A percentile compares a stretch with the other conserved stretches of the same genome.
Conservation (phyloP, 2,113 vertebrate genomes). For the Amazona vittata region DNA sequence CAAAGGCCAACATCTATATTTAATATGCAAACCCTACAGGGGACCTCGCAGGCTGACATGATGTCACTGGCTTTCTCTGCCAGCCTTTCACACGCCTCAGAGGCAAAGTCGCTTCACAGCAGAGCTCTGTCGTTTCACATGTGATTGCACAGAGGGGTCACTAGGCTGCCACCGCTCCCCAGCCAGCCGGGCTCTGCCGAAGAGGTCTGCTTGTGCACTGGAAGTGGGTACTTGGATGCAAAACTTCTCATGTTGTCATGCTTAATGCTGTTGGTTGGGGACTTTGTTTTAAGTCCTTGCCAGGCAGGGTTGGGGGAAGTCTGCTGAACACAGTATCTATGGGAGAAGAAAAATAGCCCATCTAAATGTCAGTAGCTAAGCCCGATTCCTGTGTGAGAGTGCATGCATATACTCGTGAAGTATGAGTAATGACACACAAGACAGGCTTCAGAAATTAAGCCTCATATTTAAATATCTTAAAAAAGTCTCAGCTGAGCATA, state of each 20-base stretch:
- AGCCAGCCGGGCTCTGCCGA: not conserved
- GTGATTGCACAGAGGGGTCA: not conserved
- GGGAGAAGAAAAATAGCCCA: conserved; percentile 54
- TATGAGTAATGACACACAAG: conserved; percentile 38
- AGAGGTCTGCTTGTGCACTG: not conserved
- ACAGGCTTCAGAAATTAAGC: not conserved
- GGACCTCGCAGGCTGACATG: not conserved
- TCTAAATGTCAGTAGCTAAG: conserved; percentile 59
- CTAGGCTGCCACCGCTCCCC: not conserved
- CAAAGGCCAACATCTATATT: conserved; percentile 25
- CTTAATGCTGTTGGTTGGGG: not conserved
- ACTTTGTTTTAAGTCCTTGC: not conserved
- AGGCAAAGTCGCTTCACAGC: not conserved
- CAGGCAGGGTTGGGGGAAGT: conserved; percentile 45
- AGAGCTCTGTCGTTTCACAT: not conserved
- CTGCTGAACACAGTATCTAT: not conserved
- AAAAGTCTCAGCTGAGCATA: not conserved
- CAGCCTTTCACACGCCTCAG: conserved; percentile 45
- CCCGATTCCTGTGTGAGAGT: not conserved
- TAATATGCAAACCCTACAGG: conserved; percentile 36
- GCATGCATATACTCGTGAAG: not conserved
- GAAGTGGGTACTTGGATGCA: not conserved
- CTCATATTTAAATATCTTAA: not conserved
- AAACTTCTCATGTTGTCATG: not conserved
- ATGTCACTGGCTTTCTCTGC: conserved; percentile 49